Base-by-base conservation (phyloP, 2,888 invertebrate genomes). In the Tetheella fluctuosa region DNA sequence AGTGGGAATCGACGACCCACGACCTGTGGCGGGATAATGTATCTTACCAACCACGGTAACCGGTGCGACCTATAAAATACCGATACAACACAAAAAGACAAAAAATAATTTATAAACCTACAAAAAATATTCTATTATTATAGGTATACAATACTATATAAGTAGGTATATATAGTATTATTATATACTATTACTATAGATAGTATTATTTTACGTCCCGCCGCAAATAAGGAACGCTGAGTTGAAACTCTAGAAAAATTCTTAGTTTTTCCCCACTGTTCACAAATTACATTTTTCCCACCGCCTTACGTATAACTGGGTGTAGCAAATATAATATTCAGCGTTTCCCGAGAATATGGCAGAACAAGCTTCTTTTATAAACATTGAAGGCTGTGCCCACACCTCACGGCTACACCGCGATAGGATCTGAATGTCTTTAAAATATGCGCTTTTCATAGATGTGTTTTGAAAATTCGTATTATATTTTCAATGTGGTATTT, bases 251-350 rank as follows among this genome's bases (percentile, higher is more conserved):
- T 23, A 55, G 23, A 55, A n/a, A 34, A 20, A 23, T 37, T 55
- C 55, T 55, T 55, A 55, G 55, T 55, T 55, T 30, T 20, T 48
- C 48, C 48, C 48, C 48, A 48, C 17, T 48, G 48, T 48, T 54
- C 34, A 20, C 55, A 55, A 55, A 55, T 55, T 37, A 55, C 55
- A 55, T 55, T 55, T 55, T 54, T 37, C 34, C 34, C 55, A 48
- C 48, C 37, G 34, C 34, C 55, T 55, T 34, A 23, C 55, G 6
- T 23, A 23, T 55, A 34, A 55, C 55, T 34, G 55, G 55, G 67
- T 66, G 64, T 60, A 66, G 65, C 65, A 67, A 69, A 72, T 73
- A 72, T 60, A 75, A 75, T 72, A 75, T 73, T 75, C 70, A 67
- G 64, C 59, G 60, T 64, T 69, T 67, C 65, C 69, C 64, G 63